phyloP scores from a whole-genome alignment of 2,113 vertebrate genomes.

The Paramormyrops kingsleyae region DNA sequence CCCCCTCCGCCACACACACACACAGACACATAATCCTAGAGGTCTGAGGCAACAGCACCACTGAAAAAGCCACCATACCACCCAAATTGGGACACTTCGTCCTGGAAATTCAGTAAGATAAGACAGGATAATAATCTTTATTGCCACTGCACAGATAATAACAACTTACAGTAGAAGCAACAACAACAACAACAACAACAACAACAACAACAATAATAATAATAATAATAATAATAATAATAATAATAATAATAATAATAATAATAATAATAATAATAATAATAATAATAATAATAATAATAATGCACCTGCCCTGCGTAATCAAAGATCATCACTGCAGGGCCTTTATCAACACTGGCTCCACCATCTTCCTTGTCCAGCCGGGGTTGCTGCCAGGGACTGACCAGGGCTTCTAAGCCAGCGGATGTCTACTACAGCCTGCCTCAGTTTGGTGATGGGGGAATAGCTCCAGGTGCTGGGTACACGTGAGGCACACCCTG shows the following conservation, averaged over 20 bases:
- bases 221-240: too few species aligned
- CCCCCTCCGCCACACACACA: too few species aligned
- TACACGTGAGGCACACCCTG: neutral
- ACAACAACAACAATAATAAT: too few species aligned
- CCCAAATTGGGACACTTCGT: too few species aligned
- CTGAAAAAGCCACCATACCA: neutral
- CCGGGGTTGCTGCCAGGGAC: neutral
- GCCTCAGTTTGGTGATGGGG: neutral
- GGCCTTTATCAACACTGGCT: neutral
- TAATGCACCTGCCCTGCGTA: neutral
- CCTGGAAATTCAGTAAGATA: too few species aligned
- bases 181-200: too few species aligned
- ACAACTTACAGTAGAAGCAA: too few species aligned
- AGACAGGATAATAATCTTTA: too few species aligned
- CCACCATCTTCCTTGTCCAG: neutral
- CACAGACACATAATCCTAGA: neutral
- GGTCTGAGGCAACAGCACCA: neutral
- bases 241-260: too few species aligned
- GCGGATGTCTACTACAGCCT: neutral
- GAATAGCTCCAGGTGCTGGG: neutral
- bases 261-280: too few species aligned
- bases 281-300: too few species aligned
- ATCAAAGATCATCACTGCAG: neutral
- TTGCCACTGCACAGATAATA: too few species aligned
- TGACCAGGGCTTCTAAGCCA: neutral